Evolutionary conservation across 2,113 vertebrate species (phyloP).

Genomic region (Cyphomyrus plagiostoma): DNA sequence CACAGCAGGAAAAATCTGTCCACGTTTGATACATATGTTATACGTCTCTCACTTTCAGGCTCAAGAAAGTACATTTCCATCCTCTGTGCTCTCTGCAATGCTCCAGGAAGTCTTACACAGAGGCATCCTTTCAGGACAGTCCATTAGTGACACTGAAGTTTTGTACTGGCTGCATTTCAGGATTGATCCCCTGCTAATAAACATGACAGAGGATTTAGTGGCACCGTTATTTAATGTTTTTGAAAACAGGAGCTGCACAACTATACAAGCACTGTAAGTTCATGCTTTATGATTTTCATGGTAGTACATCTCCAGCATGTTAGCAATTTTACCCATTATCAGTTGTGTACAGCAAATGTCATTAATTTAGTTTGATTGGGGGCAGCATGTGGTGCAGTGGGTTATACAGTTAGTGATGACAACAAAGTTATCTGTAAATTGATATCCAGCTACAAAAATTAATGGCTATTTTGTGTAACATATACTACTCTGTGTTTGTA

Average conservation of each 20-base stretch:
- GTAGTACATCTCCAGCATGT: not conserved
- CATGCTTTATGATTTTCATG: not conserved
- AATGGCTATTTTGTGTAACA: not conserved
- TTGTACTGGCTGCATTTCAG: constrained; percentile 44
- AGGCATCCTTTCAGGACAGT: constrained; percentile 44
- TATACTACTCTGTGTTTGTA: not conserved
- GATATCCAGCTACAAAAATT: not conserved
- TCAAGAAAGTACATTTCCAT: constrained; percentile 4
- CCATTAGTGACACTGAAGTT: constrained; percentile 35
- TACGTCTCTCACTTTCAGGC: constrained; percentile 28
- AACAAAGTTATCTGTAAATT: not conserved
- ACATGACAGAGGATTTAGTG: constrained; percentile 37
- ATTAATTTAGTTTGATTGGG: not conserved
- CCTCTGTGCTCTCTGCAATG: constrained; percentile 44
- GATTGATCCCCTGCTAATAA: constrained; percentile 45
- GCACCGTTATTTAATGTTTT: constrained; percentile 44
- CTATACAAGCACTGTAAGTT: constrained; percentile 43
- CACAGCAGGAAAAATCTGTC: no score
- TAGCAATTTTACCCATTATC: not conserved
- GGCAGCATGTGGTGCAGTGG: not conserved
- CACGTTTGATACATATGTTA: not conserved
- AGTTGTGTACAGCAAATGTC: not conserved
- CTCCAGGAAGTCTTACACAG: constrained; percentile 54
- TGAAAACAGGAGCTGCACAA: constrained; percentile 43
- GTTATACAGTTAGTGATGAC: not conserved